Evolutionary conservation across 2,113 vertebrate species (phyloP), one percentile per base, ranked within the genome.

Genomic region (Triplophysa siluroides): DNA sequence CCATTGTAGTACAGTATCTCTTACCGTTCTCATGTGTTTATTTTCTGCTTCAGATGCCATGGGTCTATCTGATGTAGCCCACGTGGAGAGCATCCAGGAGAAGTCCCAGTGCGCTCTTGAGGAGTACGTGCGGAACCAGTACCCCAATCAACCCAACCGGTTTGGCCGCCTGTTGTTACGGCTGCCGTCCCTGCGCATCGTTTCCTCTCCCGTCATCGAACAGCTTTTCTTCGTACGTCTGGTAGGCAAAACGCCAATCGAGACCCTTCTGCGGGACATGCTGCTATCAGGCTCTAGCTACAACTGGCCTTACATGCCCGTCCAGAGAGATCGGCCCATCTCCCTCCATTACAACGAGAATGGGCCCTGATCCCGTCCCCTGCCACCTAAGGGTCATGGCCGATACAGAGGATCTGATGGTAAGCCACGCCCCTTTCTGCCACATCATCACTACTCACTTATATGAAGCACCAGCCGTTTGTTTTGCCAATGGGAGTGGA

Each of bases 191-290:
- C 90, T 96, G 52, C 94, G 95, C 78, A 93, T 94, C 38, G 93
- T 95, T 79, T 94, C 95, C 0, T 95, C 94, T 0, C 93, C 94
- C 0, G 95, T 95, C 85, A 95, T 96, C 47, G 94, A 96, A 87
- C 95, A 95, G 88, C 93, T 96, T 76, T 96, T 96, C 85, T 96
- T 96, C 21, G 94, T 95, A 63, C 93, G 94, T 4, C 88, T 95
- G 77, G 95, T 96, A 0, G 95, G 95, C 50, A 95, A 96, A 89
- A 96, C 95, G 0, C 95, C 95, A 81, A 96, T 96, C 73, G 95
- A 96, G 90, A 96, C 94, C 16, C 90, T 96, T 62, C 93, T 96
- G 2, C 91, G 94, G 0, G 95, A 96, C 90, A 96, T 96, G 95
- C 91, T 96, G 63, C 91, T 96, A 0, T 94, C 95, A 0, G 95